Evolutionary conservation across 1,140 invertebrate genomes (phyloP).

Genomic region (Drosophila murphyi): DNA sequence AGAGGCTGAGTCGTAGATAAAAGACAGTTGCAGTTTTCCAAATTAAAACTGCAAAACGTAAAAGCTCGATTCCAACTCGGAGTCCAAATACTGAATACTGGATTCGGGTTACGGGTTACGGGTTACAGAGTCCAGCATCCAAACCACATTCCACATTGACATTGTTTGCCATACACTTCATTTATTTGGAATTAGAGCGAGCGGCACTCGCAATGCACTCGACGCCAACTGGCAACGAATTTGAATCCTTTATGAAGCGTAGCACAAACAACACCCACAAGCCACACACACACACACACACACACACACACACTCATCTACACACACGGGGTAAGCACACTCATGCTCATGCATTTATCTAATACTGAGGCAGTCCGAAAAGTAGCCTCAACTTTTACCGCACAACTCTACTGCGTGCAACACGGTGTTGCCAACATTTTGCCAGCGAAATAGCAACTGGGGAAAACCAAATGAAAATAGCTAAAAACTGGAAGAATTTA

Average conservation of each 20-base stretch:
- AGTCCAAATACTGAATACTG: background rate
- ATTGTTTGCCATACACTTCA: slow-evolving; percentile 83
- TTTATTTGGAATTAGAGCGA: slow-evolving; percentile 81
- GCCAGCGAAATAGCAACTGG: background rate
- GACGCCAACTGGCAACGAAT: slow-evolving; percentile 63
- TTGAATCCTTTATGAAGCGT: slow-evolving; percentile 84
- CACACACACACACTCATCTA: slow-evolving; percentile 32
- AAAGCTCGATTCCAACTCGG: slow-evolving; percentile 53
- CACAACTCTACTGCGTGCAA: slow-evolving; percentile 51
- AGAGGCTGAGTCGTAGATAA: slow-evolving; percentile 13
- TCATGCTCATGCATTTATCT: slow-evolving; percentile 66
- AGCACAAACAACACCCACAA: slow-evolving; percentile 56
- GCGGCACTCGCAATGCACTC: slow-evolving; percentile 67
- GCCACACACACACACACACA: slow-evolving; percentile 29
- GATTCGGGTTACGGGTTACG: background rate
- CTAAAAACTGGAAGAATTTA: background rate
- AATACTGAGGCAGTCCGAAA: slow-evolving; percentile 34
- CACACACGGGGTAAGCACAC: slow-evolving; percentile 13
- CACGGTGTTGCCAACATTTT: slow-evolving; percentile 12
- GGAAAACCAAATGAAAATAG: background rate
- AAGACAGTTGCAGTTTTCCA: slow-evolving; percentile 60
- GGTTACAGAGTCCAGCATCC: slow-evolving; percentile 11
- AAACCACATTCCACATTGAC: slow-evolving; percentile 48
- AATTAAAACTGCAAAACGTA: slow-evolving; percentile 62
- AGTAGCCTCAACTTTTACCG: slow-evolving; percentile 46